phyloP scores from a whole-genome alignment of 2,113 vertebrate genomes.

The Rhinolophus sinicus region DNA sequence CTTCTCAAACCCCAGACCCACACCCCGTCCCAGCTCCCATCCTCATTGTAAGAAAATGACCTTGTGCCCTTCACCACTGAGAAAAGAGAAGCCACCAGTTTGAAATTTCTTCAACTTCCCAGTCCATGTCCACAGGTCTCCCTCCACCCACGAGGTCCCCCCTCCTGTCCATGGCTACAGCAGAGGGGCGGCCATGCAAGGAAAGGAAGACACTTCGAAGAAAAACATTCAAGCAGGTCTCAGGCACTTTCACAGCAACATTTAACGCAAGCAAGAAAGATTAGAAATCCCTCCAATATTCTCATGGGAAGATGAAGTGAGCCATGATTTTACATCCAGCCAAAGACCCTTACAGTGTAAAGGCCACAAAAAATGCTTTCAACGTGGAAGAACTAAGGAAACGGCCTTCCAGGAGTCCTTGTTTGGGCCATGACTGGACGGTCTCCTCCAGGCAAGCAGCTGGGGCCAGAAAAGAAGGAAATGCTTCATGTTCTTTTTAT shows the following conservation, averaged over 20 bases:
- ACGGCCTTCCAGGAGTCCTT: fast-evolving
- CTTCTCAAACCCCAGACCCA: background rate
- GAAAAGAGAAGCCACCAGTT: background rate
- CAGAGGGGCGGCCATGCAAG: too few species aligned
- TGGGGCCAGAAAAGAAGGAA: background rate
- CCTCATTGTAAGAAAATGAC: background rate
- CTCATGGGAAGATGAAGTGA: background rate
- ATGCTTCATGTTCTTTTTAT: background rate
- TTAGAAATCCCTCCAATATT: background rate
- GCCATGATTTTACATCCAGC: background rate
- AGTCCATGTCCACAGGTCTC: background rate
- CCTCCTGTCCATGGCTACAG: background rate
- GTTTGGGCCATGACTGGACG: background rate
- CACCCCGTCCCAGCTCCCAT: fast-evolving
- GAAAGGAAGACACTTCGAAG: background rate
- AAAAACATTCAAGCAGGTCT: background rate
- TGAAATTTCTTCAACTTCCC: background rate
- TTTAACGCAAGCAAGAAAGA: background rate
- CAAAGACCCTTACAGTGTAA: background rate
- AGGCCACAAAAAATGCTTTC: background rate
- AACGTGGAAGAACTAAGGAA: background rate
- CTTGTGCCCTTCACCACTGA: background rate
- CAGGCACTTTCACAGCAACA: background rate
- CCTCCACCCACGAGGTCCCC: fast-evolving
- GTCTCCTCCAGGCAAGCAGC: background rate